phyloP scores from a whole-genome alignment of 2,797 vertebrate species.

The Rhinella marina region DNA sequence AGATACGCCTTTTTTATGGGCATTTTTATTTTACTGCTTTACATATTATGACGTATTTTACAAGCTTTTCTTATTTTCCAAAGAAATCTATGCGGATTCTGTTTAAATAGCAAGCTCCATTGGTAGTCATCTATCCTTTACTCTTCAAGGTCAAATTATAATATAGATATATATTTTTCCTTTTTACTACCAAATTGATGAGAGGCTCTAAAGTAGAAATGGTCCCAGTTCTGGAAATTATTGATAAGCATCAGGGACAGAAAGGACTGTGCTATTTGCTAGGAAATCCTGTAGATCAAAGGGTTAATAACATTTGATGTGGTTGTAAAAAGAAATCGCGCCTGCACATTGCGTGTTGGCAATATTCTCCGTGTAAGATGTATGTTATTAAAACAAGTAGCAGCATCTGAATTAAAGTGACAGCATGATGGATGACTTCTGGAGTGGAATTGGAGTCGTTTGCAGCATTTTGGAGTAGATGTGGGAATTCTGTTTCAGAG shows the following conservation, averaged over 20 bases:
- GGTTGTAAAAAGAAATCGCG: constrained; percentile 78
- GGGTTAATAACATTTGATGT: constrained; percentile 87
- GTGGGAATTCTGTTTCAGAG: constrained; percentile 82
- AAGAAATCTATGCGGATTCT: not conserved
- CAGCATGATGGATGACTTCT: constrained; percentile 90
- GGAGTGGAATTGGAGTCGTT: constrained; percentile 83
- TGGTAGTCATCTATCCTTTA: constrained; percentile 78
- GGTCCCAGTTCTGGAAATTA: constrained; percentile 72
- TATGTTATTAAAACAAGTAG: constrained; percentile 94
- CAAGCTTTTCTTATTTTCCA: not conserved
- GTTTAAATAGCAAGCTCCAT: constrained; percentile 67
- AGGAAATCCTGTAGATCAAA: constrained; percentile 77
- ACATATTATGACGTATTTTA: not conserved
- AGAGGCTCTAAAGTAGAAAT: constrained; percentile 67
- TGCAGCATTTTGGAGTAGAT: constrained; percentile 82
- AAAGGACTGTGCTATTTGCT: constrained; percentile 60
- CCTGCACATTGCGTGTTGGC: constrained; percentile 84
- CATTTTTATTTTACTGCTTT: not conserved
- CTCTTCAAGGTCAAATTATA: constrained; percentile 75
- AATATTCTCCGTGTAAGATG: constrained; percentile 90
- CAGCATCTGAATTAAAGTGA: constrained; percentile 94
- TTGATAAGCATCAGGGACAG: constrained; percentile 76
- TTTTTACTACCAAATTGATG: constrained; percentile 77
- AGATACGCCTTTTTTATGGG: not conserved
- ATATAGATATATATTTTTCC: constrained; percentile 72